Evolutionary conservation across 2,113 vertebrate species (phyloP).

Genomic region (Bettongia penicillata): DNA sequence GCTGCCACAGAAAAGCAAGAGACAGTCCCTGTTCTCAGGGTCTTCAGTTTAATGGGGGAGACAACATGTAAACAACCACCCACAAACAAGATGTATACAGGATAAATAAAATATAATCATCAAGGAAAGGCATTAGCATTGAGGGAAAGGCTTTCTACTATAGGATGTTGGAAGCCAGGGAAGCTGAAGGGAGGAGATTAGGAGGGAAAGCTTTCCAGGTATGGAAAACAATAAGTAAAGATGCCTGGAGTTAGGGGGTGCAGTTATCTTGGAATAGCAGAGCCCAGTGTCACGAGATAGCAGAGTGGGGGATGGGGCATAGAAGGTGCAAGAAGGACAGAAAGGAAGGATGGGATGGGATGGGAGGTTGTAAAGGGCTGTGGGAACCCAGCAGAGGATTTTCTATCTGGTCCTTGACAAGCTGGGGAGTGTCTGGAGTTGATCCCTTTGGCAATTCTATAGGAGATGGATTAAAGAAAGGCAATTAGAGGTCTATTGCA

Average conservation of each 20-base stretch:
- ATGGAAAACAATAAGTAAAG: neutral
- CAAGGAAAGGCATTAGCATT: neutral
- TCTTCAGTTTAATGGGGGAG: neutral
- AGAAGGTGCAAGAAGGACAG: too few relatives aligned
- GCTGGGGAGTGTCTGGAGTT: neutral
- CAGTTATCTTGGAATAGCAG: too few relatives aligned
- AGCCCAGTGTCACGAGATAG: too few relatives aligned
- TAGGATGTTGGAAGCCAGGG: neutral
- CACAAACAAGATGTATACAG: neutral
- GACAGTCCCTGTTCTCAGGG: neutral
- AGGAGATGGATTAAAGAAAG: neutral
- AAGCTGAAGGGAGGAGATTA: neutral
- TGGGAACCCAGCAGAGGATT: neutral
- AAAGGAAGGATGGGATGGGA: too few relatives aligned
- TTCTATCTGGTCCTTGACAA: neutral
- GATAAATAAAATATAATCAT: neutral
- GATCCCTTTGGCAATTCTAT: neutral
- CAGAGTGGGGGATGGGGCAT: too few relatives aligned
- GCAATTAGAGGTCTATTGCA: neutral
- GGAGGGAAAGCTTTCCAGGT: neutral
- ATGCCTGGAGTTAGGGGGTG: neutral
- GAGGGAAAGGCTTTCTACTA: neutral
- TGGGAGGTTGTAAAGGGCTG: neutral
- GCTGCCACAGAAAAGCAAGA: neutral
- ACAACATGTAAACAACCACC: neutral